phyloP scores from a whole-genome alignment of 2,888 invertebrate species.

The Sesia apiformis region DNA sequence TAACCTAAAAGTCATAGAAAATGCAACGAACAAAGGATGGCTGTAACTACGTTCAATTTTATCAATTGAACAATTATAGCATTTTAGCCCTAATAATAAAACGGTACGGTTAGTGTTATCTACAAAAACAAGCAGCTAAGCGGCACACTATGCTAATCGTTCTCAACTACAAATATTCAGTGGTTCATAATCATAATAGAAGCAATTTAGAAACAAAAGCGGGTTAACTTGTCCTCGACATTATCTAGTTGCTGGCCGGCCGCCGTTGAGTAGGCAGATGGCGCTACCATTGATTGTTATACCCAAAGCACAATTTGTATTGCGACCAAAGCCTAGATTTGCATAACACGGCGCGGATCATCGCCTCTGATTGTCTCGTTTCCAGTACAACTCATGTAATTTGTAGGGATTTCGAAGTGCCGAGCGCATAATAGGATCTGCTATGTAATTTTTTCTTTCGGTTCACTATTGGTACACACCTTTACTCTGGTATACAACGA shows the following conservation, averaged over 20 bases:
- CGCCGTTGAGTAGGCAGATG: slow-evolving; percentile 32
- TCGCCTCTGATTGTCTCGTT: slow-evolving; percentile 63
- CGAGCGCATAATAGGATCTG: background rate
- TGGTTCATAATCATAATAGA: slow-evolving; percentile 18
- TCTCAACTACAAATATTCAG: background rate
- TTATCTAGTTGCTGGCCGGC: slow-evolving; percentile 1
- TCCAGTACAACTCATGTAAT: slow-evolving; percentile 59
- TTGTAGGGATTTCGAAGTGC: slow-evolving; percentile 50
- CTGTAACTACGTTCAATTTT: too few relatives aligned
- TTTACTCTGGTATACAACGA: too few relatives aligned
- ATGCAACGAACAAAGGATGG: too few relatives aligned
- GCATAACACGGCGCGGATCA: slow-evolving; percentile 64
- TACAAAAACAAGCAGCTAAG: too few relatives aligned
- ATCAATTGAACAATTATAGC: too few relatives aligned
- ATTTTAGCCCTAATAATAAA: too few relatives aligned
- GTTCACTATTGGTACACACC: too few relatives aligned
- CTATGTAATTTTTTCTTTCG: background rate
- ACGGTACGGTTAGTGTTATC: too few relatives aligned
- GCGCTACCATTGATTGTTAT: slow-evolving; percentile 48
- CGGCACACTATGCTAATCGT: background rate
- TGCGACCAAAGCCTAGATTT: slow-evolving; percentile 53
- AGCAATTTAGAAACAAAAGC: slow-evolving; percentile 26
- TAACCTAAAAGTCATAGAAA: too few relatives aligned
- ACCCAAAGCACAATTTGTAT: slow-evolving; percentile 12
- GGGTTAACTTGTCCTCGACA: slow-evolving; percentile 1